Evolutionary conservation across 2,888 invertebrate species (phyloP), one percentile per base, ranked within the genome.

Genomic region (Ormyrus rosae): DNA sequence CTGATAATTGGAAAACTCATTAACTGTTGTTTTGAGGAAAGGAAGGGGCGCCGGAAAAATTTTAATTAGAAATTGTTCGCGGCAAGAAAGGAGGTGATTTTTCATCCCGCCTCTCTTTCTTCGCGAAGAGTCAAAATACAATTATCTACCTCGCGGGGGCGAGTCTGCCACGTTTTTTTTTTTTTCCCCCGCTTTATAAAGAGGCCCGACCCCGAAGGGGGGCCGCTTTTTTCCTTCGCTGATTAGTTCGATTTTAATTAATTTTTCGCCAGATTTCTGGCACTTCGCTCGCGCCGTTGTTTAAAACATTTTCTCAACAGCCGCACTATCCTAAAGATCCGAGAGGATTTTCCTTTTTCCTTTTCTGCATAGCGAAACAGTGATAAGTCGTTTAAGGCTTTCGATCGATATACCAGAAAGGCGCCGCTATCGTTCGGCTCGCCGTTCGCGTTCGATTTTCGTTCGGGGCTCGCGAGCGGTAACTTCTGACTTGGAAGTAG

Each of bases 41-140:
- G 10, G 58, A 19, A 9, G 53, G 8, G 19, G 70, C 48, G 70
- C 46, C 71, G 78, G 67, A 75, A 81, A 81, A 81, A 78, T 75
- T 81, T 81, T 81, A 81, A 81, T 81, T 81, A 81, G 78, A 81
- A 81, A 81, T 81, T 75, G 78, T 75, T 78, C 74, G 71, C 67
- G 55, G 73, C 19, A 76, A 73, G 77, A 81, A 81, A 79, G 75
- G 64, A 76, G 69, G 71, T 69, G 81, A 81, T 81, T 81, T 78
- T 81, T 81, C 78, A 77, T 71, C 56, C 51, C 34, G 34, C 34
- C 34, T 34, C 34, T 34, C 34, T 34, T 34, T 34, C 34, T 34
- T 3, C 34, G 45, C 55, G 9, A 11, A 11, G 64, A 51, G 64
- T 78, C 78, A 78, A 72, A 78, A 72, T 78, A 72, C 78, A 78